These are phyloP conservation scores for Popillia japonica DNA, from an alignment of 1,140 invertebrate genomes.

Conservation along the genomic window DNA sequence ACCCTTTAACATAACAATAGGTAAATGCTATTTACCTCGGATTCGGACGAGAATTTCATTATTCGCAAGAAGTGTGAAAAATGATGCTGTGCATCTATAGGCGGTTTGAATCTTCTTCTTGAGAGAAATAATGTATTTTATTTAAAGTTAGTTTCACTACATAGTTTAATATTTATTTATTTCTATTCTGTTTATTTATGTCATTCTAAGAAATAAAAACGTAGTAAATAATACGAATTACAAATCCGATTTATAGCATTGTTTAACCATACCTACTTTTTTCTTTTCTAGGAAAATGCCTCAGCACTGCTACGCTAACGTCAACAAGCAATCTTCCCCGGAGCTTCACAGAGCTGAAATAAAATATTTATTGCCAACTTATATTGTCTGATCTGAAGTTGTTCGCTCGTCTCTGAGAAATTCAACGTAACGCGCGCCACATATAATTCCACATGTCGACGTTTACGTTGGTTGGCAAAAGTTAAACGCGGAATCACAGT, in stretches of 20 bases:
- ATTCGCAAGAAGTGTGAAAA: neutral
- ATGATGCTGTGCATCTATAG: neutral
- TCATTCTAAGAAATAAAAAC: too few relatives aligned
- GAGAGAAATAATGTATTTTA: too few relatives aligned
- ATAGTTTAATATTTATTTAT: too few relatives aligned
- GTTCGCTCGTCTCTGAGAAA: neutral
- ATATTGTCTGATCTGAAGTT: slow-evolving; percentile 5
- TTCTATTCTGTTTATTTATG: too few relatives aligned
- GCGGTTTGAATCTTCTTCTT: neutral
- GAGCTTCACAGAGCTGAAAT: neutral
- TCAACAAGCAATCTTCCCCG: neutral
- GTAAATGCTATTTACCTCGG: slow-evolving; percentile 3
- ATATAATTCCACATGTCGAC: slow-evolving; percentile 38
- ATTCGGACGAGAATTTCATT: neutral
- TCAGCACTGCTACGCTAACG: neutral
- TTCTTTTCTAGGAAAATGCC: neutral
- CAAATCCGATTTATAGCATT: too few relatives aligned
- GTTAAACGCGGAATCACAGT: slow-evolving; percentile 1
- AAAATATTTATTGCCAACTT: slow-evolving; percentile 6
- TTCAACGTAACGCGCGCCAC: neutral
- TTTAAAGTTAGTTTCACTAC: too few relatives aligned
- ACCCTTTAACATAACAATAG: slow-evolving; percentile 43
- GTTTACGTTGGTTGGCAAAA: slow-evolving; percentile 16
- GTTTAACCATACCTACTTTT: neutral
- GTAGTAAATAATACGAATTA: too few relatives aligned